These are phyloP conservation scores for Zootermopsis nevadensis DNA, from an alignment of 2,888 invertebrate genomes.

Conservation along the genomic window DNA sequence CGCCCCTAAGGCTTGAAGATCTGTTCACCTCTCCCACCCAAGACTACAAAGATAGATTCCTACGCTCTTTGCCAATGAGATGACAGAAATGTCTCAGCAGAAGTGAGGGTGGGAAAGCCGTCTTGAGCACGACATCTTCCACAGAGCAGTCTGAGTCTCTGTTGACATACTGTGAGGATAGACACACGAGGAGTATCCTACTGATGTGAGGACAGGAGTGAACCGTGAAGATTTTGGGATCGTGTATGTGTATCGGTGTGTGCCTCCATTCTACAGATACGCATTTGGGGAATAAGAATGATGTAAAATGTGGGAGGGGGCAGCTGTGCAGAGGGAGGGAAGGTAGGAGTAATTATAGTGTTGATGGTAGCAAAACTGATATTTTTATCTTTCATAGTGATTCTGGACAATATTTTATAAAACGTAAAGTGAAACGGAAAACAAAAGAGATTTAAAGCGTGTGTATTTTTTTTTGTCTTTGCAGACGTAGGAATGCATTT, in stretches of 20 bases:
- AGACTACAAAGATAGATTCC: neutral
- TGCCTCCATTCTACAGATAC: neutral
- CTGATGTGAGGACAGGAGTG: constrained; percentile 6
- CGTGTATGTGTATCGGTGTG: neutral
- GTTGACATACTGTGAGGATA: constrained; percentile 14
- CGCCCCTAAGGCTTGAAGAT: neutral
- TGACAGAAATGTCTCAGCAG: constrained; percentile 34
- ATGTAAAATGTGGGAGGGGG: neutral
- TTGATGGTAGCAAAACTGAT: constrained; percentile 28
- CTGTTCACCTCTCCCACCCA: neutral
- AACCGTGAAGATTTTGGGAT: neutral
- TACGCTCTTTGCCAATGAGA: constrained; percentile 25
- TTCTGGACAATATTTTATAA: neutral
- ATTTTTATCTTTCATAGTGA: neutral
- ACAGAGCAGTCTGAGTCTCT: constrained; percentile 2
- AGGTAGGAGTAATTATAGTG: constrained; percentile 27
- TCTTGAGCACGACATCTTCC: neutral
- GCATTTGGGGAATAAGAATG: neutral
- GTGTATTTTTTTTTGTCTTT: neutral
- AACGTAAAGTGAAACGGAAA: neutral
- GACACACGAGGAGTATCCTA: neutral
- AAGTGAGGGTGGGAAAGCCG: neutral
- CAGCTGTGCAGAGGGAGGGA: constrained; percentile 4
- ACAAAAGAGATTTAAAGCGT: neutral
- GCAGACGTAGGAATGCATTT: neutral